Evolutionary conservation across 2,113 vertebrate genomes (phyloP).

Genomic region (Antennarius striatus): DNA sequence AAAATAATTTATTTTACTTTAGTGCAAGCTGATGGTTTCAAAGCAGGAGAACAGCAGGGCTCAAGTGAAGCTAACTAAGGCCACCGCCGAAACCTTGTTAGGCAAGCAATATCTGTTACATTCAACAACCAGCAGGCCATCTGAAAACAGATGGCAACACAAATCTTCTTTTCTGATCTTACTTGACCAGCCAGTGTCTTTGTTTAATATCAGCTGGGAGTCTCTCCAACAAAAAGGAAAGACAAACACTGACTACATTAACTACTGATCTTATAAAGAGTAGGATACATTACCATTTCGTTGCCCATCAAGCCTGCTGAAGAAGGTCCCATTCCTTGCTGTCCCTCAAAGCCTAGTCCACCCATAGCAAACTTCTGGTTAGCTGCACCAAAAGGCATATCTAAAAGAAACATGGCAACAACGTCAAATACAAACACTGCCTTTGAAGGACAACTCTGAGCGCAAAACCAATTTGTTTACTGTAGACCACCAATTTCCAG

Average conservation of each 20-base stretch:
- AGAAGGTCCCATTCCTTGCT: conserved; percentile 86
- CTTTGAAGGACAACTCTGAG: too few species aligned
- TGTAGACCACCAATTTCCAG: too few species aligned
- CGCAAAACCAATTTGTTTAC: too few species aligned
- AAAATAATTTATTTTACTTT: conserved; percentile 49
- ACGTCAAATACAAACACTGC: not conserved
- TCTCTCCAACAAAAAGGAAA: conserved; percentile 28
- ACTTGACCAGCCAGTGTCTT: conserved; percentile 20
- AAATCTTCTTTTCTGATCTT: not conserved
- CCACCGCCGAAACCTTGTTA: conserved; percentile 15
- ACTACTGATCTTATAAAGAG: conserved; percentile 68
- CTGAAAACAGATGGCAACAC: conserved; percentile 9
- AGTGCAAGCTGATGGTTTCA: conserved; percentile 75
- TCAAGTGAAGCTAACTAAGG: conserved; percentile 44
- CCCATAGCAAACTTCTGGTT: conserved; percentile 91
- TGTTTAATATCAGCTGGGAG: conserved; percentile 9
- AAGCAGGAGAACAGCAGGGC: conserved; percentile 16
- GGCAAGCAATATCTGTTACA: conserved; percentile 7
- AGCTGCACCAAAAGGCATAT: conserved; percentile 87
- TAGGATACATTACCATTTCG: conserved; percentile 98
- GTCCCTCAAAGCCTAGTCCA: conserved; percentile 92
- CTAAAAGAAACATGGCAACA: conserved; percentile 62
- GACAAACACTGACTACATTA: conserved; percentile 24
- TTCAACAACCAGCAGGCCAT: conserved; percentile 34
- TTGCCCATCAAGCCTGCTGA: conserved; percentile 87